Evolutionary conservation across 1,140 invertebrate species (phyloP), one percentile per base, ranked within the genome.

Genomic region (Zaprionus ghesquierei): DNA sequence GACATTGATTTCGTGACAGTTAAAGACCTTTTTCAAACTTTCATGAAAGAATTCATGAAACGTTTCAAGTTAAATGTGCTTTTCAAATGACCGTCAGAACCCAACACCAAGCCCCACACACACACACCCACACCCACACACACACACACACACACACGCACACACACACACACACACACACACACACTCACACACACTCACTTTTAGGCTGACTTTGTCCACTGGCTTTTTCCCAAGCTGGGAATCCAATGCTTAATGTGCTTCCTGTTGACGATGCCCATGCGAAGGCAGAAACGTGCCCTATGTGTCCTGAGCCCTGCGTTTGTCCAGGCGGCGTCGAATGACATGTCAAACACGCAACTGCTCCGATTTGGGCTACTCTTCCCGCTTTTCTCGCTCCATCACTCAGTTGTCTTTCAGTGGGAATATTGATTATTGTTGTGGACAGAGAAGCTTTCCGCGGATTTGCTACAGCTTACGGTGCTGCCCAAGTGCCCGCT

Each of bases 291-390:
- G n/a, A 22, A 66, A 76, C 69, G 69, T 58, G 69, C 31, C 50
- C 62, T 46, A 41, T 53, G 41, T 41, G 35, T 8, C 35, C 35
- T 41, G 35, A 15, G 35, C 35, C 35, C 35, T 46, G n/a, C n/a
- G 73, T 69, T 77, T 77, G 77, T 46, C 63, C 76, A 65, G 69
- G 64, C 70, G 73, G 77, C 73, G 53, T 89, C 84, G 64, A 70
- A 76, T 89, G 79, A 87, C 84, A 87, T 77, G 77, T 79, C 84
- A 84, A 87, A 89, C 84, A 84, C 84, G 84, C 84, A 79, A 87
- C 71, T 60, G 46, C 65, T 64, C 38, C 68, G 61, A 66, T 70
- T 71, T 72, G 27, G 61, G 68, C 38, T 51, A 25, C 65, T 35
- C 12, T 44, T n/a, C 33, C 22, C 20, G 10, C 33, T 58, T 13